phyloP scores from a whole-genome alignment of 2,113 vertebrate species.

The Ptilonorhynchus violaceus region DNA sequence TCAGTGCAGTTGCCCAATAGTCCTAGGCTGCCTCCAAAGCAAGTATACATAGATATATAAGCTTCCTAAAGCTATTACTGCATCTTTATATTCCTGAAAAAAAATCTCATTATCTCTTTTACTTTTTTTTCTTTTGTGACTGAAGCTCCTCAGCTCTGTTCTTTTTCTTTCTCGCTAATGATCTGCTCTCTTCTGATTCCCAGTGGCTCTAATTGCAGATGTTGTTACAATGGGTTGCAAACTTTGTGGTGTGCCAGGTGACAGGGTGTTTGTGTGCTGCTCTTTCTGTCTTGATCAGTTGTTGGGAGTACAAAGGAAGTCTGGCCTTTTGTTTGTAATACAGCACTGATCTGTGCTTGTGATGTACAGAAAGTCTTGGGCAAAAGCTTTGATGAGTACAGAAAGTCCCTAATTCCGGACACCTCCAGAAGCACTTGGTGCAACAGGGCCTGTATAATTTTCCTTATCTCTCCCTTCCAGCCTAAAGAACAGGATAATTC shows the following conservation, averaged over 20 bases:
- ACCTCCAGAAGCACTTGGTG: background rate
- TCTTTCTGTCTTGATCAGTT: background rate
- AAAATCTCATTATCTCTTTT: background rate
- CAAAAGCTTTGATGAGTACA: background rate
- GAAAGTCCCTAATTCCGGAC: background rate
- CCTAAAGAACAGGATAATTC: background rate
- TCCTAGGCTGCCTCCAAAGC: background rate
- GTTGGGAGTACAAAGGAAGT: background rate
- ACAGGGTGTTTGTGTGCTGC: background rate
- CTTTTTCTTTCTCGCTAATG: background rate
- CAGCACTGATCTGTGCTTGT: background rate
- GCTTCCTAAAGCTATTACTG: background rate
- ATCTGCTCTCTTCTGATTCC: background rate
- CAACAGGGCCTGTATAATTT: background rate
- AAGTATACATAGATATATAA: background rate
- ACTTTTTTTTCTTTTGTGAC: background rate
- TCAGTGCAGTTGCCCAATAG: background rate
- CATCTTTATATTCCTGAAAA: background rate
- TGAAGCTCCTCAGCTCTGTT: background rate
- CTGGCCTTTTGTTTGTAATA: background rate
- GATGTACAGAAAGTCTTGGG: background rate
- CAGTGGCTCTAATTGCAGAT: background rate
- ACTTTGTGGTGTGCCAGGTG: background rate
- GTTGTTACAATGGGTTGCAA: background rate
- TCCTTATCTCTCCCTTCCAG: background rate